Percentiles rank a stretch among this genome's conserved stretches.
phyloP scores from a whole-genome alignment of 2,797 vertebrate genomes.

The Neomorphus geoffroyi region DNA sequence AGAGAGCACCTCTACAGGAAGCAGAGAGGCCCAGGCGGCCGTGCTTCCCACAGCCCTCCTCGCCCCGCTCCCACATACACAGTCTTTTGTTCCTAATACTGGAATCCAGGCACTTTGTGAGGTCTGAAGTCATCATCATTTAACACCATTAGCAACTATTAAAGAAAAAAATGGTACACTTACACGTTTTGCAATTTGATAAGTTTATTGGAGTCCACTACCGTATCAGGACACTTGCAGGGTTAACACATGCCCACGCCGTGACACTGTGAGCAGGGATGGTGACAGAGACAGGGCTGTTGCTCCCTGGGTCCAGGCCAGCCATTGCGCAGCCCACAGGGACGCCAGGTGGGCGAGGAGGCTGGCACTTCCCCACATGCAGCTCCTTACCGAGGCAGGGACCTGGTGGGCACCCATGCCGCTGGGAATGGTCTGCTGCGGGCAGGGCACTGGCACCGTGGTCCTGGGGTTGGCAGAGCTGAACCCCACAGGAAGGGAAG shows the following conservation, averaged over 20 bases:
- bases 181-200: constrained; percentile 95
- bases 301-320: not conserved
- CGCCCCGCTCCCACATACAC: rapidly evolving
- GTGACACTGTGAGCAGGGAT: not conserved
- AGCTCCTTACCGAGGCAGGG: not conserved
- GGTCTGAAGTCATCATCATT: not conserved
- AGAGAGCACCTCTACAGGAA: not conserved
- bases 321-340: not conserved
- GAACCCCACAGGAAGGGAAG: rapidly evolving
- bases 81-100: not conserved
- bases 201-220: constrained; percentile 94
- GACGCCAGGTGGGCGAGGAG: constrained; percentile 4
- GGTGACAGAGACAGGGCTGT: not conserved
- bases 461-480: not conserved
- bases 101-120: not conserved
- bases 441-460: rapidly evolving
- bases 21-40: not conserved
- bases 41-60: not conserved
- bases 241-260: too few relatives aligned
- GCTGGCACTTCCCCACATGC: not conserved
- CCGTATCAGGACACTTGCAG: constrained; percentile 84
- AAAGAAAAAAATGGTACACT: constrained; percentile 41
- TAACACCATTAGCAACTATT: not conserved
- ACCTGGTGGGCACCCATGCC: not conserved
- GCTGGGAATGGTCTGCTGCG: rapidly evolving